Evolutionary conservation across 2,888 invertebrate genomes (phyloP).

Genomic region (Drosophila setosimentum): DNA sequence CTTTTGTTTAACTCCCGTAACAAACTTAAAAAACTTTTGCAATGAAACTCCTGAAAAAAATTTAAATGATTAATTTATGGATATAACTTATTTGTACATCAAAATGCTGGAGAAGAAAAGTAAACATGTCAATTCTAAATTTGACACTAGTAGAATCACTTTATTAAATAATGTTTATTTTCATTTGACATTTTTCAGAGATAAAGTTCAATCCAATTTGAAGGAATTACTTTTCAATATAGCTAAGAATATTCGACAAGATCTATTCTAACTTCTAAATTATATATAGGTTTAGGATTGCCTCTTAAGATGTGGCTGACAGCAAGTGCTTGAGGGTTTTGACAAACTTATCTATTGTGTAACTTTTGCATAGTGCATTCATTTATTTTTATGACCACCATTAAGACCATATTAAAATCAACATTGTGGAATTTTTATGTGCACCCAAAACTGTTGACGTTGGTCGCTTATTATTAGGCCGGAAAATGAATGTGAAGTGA

Average conservation of each 20-base stretch:
- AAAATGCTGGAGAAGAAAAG: conserved; percentile 3
- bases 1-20: conserved; percentile 21
- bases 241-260: too few species aligned
- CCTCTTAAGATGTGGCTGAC: too few species aligned
- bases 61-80: conserved; percentile 31
- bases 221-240: too few species aligned
- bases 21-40: conserved; percentile 51
- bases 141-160: too few species aligned
- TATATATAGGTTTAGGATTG: background rate
- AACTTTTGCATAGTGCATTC: conserved; percentile 21
- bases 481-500: conserved; percentile 32
- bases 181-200: background rate
- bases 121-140: background rate
- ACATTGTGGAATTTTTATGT: conserved; percentile 73
- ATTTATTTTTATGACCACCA: conserved; percentile 63
- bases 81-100: conserved; percentile 8
- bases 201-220: background rate
- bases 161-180: background rate
- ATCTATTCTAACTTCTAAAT: too few species aligned
- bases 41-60: conserved; percentile 36
- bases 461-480: conserved; percentile 46
- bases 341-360: background rate
- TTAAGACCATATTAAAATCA: conserved; percentile 72
- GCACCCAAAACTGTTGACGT: conserved; percentile 28
- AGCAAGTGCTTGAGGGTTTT: background rate